Conservation (phyloP, 1,140 invertebrate genomes). For the Listronotus bonariensis region DNA sequence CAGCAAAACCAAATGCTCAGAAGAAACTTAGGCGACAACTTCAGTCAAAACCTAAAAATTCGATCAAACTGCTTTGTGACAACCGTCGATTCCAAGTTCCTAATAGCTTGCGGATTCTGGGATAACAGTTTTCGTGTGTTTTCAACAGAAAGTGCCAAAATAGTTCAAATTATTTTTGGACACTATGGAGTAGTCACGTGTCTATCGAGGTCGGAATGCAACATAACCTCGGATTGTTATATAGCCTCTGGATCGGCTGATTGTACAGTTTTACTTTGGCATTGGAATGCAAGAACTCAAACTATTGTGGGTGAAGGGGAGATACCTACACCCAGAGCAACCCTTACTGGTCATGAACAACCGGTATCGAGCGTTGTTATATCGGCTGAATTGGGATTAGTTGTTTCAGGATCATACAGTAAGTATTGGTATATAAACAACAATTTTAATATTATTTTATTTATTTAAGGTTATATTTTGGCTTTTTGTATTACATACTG, state of each 20-base stretch:
- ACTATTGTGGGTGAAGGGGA: constrained; percentile 96
- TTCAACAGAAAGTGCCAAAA: constrained; percentile 95
- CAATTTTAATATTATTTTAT: neutral
- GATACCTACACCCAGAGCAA: constrained; percentile 91
- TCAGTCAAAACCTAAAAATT: constrained; percentile 92
- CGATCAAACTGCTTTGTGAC: constrained; percentile 95
- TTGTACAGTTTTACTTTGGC: constrained; percentile 97
- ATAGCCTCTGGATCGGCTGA: constrained; percentile 97
- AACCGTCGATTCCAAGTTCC: constrained; percentile 93
- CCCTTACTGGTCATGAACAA: constrained; percentile 95
- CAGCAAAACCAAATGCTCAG: constrained; percentile 65
- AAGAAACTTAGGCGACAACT: constrained; percentile 94
- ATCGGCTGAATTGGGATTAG: constrained; percentile 96
- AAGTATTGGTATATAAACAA: constrained; percentile 52
- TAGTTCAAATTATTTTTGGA: constrained; percentile 97
- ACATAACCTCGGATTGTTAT: constrained; percentile 98
- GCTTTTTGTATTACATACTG: no score
- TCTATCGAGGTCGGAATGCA: constrained; percentile 95
- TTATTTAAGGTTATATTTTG: no score
- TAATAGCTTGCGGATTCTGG: constrained; percentile 99
- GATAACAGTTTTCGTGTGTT: constrained; percentile 99
- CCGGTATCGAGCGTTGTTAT: constrained; percentile 94
- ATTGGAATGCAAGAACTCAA: constrained; percentile 95
- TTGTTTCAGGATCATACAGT: constrained; percentile 92
- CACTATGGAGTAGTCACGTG: constrained; percentile 99